Conservation (phyloP, 2,113 vertebrate genomes). For the Tragelaphus imberbis region DNA sequence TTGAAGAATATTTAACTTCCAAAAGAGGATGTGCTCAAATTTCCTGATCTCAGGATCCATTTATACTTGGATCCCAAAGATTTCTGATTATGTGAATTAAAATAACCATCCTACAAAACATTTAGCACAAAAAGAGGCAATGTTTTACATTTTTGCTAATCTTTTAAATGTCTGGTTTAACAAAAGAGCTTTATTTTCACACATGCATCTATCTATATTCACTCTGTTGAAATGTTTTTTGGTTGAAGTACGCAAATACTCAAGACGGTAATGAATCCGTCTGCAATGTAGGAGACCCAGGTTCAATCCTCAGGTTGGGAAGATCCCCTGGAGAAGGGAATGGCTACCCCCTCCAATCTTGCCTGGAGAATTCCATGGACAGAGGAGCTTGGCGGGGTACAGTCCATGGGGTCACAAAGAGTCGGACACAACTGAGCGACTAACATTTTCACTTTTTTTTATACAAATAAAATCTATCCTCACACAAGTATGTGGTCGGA, state of each 20-base stretch:
- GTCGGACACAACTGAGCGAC: not conserved
- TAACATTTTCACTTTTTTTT: not conserved
- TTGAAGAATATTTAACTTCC: not conserved
- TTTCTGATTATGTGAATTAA: not conserved
- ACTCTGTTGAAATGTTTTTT: not conserved
- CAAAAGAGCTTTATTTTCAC: not conserved
- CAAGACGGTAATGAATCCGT: not conserved
- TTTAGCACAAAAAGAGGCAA: not conserved
- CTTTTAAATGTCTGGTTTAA: conserved; percentile 17
- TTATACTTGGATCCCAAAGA: not conserved
- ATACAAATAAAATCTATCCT: not conserved
- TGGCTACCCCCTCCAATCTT: not conserved
- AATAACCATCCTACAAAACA: not conserved
- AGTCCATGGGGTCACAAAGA: not conserved
- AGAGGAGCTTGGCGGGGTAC: not conserved
- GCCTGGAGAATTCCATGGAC: not conserved
- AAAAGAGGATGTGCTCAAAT: not conserved
- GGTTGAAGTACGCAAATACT: not conserved
- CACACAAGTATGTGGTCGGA: not conserved
- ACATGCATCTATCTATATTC: not conserved
- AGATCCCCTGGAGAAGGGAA: not conserved
- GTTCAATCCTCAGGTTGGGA: not conserved
- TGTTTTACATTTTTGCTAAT: conserved; percentile 6
- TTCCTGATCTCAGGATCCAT: not conserved
- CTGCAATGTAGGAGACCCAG: not conserved